Conservation (phyloP, 2,888 invertebrate species). For the Lycia hirtaria region DNA sequence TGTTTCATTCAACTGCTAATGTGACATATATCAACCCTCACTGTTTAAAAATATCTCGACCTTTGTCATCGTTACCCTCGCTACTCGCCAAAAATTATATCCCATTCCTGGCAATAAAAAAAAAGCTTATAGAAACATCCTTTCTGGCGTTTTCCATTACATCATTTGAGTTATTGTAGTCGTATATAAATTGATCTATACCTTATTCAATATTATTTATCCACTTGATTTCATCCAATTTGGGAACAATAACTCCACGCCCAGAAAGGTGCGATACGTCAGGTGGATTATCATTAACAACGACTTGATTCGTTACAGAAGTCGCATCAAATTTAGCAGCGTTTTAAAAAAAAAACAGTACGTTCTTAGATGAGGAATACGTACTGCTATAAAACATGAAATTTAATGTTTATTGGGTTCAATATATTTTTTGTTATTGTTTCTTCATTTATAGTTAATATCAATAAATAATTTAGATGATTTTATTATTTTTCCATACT, state of each 20-base stretch:
- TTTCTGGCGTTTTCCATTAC: too few relatives aligned
- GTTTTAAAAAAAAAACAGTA: too few relatives aligned
- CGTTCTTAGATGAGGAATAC: too few relatives aligned
- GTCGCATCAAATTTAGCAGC: background rate
- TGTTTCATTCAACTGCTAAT: too few relatives aligned
- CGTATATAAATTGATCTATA: slow-evolving; percentile 5
- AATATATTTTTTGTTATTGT: too few relatives aligned
- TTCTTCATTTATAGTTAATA: too few relatives aligned
- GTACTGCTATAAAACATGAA: too few relatives aligned
- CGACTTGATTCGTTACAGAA: background rate
- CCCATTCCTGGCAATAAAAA: background rate
- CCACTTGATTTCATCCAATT: slow-evolving; percentile 17
- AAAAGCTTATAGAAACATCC: background rate
- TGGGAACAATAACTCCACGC: slow-evolving; percentile 28
- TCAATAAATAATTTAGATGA: too few relatives aligned
- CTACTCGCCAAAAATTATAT: background rate
- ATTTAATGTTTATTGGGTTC: too few relatives aligned
- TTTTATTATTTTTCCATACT: too few relatives aligned
- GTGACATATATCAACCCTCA: background rate
- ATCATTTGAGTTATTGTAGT: background rate
- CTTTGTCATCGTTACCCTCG: background rate
- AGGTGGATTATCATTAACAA: slow-evolving; percentile 24
- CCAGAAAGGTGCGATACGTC: slow-evolving; percentile 31
- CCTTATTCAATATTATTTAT: slow-evolving; percentile 2
- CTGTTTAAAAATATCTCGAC: background rate